Percentiles rank a stretch among this genome's conserved stretches.
Evolutionary conservation across 2,888 invertebrate species (phyloP).

Genomic region (Corbicula japonica): DNA sequence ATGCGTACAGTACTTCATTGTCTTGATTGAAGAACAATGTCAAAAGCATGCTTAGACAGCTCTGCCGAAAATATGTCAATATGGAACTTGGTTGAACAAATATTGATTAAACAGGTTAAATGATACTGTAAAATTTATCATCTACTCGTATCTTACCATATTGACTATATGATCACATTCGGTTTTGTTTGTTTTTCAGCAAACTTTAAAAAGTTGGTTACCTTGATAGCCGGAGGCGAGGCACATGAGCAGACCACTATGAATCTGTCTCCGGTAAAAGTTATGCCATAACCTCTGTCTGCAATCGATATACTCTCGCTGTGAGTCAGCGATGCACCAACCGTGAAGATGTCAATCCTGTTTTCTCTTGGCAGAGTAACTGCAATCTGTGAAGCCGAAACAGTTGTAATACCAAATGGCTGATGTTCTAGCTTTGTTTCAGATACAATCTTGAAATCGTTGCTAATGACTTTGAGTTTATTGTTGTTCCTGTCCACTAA

Average conservation of each 20-base stretch:
- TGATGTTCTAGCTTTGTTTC: conserved; percentile 59
- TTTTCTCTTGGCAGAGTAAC: conserved; percentile 65
- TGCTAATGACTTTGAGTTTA: conserved; percentile 66
- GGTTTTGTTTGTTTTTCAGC: too few species aligned
- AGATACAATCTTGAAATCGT: conserved; percentile 39
- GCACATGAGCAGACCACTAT: conserved; percentile 64
- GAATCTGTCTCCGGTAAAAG: conserved; percentile 57
- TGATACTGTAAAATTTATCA: too few species aligned
- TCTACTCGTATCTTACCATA: too few species aligned
- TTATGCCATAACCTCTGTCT: conserved; percentile 67
- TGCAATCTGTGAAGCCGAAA: conserved; percentile 56
- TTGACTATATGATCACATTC: too few species aligned
- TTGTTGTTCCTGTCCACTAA: conserved; percentile 68
- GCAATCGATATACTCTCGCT: conserved; percentile 50
- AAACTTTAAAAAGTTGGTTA: too few species aligned
- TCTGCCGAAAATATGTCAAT: too few species aligned
- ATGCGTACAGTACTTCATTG: too few species aligned
- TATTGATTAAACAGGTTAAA: too few species aligned
- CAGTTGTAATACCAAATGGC: conserved; percentile 63
- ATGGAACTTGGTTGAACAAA: too few species aligned
- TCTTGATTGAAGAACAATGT: too few species aligned
- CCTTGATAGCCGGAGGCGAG: conserved; percentile 63
- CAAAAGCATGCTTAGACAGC: too few species aligned
- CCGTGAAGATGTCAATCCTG: conserved; percentile 57
- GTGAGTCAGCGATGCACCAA: conserved; percentile 40